Evolutionary conservation across 2,888 invertebrate species (phyloP), one percentile per base, ranked within the genome.

Genomic region (Harpagoxenus sublaevis): DNA sequence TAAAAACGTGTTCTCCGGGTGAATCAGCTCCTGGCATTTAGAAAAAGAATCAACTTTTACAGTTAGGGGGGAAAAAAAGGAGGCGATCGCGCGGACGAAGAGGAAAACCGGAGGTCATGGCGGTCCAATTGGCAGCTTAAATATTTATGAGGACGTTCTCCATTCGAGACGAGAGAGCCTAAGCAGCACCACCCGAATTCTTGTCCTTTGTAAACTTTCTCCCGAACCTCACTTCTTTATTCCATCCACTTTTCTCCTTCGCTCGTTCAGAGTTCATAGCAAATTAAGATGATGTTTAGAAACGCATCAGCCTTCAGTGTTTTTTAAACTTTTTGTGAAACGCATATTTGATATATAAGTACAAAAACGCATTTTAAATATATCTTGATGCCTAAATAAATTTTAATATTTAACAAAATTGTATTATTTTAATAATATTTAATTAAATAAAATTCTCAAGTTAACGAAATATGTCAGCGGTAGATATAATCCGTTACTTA

Each of bases 151-250:
- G 84, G 66, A 84, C 74, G 73, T 86, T 86, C 87, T 71, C 83
- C 77, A 57, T 42, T 78, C 71, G 79, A 57, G 42, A 81, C 48
- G 55, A 57, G 68, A 65, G 71, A 39, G 82, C 31, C 53, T 82
- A 74, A 82, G 42, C 63, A 65, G 66, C 84, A 28, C 81, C 83
- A 83, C 84, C 89, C 89, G 83, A 89, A 89, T 87, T 89, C 89
- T 85, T 55, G 65, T 89, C 87, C 87, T 89, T 90, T 90, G 89
- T 87, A 87, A 86, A 90, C 89, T 90, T 90, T 90, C 90, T 89
- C 89, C 83, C 81, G 79, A 39, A 62, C 6, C 18, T 12, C 31
- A 23, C 48, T 39, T 66, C 60, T 31, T 45, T 63, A 75, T 39
- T n/a, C 66, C 42, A 10, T 60, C 35, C 23, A 70, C 35, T 79